Base-by-base conservation (phyloP, 1,140 invertebrate genomes). In the Heliconius nattereri region DNA sequence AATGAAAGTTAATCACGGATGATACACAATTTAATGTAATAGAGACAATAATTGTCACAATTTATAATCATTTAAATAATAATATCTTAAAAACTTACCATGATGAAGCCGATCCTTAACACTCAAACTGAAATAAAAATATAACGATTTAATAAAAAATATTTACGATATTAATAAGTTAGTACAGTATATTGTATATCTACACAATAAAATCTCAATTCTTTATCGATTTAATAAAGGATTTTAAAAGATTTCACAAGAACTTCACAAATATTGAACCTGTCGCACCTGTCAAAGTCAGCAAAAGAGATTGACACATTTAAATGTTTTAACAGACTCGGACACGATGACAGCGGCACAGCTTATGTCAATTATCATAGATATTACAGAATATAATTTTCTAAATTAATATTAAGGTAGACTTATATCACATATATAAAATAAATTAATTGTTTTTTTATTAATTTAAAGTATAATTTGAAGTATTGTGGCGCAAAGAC, bases 211-310 rank as follows among this genome's bases (percentile, higher is more conserved):
- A 60, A 60, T 23, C 6, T 49, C n/a, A 37, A 57, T 40, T 37
- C 40, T 35, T 60, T 60, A 37, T 49, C 13, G 7, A 45, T 71
- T 60, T 54, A 54, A 35, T 8, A 23, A 40, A 52, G 8, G 84
- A 89, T 88, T 87, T 73, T 77, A 32, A 54, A 3, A 49, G 89
- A 90, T 90, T 86, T 85, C 45, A 72, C 20, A 23, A 26, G 20
- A 72, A 72, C 70, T 78, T 66, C 32, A 71, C 19, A 76, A 81
- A 78, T 76, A 81, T 71, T 71, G 32, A 81, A 82, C 79, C 71
- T 57, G 60, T 78, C 87, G 78, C 79, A 91, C 89, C 90, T 90
- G 85, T 89, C 88, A 91, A 89, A 86, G 76, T 84, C 81, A 82
- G 73, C 70, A 87, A 91, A 88, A 85, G 84, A 89, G 82, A 45